Base-by-base conservation (phyloP, 37 sponge, comb jelly and placozoan genomes). In the Aplysina aerophoba region DNA sequence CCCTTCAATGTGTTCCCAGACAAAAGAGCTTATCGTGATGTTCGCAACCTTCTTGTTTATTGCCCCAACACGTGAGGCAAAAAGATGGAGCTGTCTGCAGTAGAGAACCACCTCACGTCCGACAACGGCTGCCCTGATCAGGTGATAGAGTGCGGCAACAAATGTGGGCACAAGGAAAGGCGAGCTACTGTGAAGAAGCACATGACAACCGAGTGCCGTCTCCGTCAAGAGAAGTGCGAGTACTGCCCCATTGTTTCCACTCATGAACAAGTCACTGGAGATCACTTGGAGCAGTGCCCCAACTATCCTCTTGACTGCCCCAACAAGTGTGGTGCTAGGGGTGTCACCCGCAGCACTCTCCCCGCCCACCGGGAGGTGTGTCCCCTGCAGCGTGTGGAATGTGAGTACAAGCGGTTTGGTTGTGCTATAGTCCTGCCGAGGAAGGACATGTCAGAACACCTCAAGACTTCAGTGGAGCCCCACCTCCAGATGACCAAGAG, bases 1-100 rank as follows among this genome's bases (percentile, higher is more conserved):
- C 28, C 28, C 8, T 63, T 63, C 28, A 63, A 63, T 30, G 75
- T 24, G 75, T 73, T 73, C 33, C 3, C 4, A 36, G 75, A 31
- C 6, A 31, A 4, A 20, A 79, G 6, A 27, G 44, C 56, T 59
- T 80, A 87, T 25, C 83, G 83, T 39, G 62, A 84, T 16, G 34
- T 91, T 1, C 39, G n/a, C 15, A 57, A 3, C 6, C 84, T 91
- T 44, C 67, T 79, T 30, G 39, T 91, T 25, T 66, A 91, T 68
- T 91, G 91, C 68, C 84, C 91, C 15, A 78, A 68, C 16, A 84
- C 84, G 27, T 91, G 91, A 37, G 87, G 83, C 53, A 87, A 88
- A 87, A 84, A 40, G 0, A 88, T 87, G 15, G 91, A 91, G 38
- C 38, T 87, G 35, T 21, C 41, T 34, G 25, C 5, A 0, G 44